Evolutionary conservation across 1,140 invertebrate genomes (phyloP).

Genomic region (Apolygus lucorum): DNA sequence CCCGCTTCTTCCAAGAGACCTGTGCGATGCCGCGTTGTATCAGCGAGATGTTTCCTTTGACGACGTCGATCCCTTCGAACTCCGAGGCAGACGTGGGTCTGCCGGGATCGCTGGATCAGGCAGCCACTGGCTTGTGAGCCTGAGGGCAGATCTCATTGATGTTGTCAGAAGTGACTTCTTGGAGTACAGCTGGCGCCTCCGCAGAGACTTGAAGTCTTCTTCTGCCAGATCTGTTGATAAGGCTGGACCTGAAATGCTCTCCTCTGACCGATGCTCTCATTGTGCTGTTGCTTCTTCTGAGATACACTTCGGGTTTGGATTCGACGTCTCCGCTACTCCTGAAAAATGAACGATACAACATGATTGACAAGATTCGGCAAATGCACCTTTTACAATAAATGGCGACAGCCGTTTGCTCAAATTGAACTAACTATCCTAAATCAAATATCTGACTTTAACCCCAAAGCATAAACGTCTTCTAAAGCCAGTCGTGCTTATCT

Average conservation of each 20-base stretch:
- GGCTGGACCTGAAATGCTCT: constrained; percentile 53
- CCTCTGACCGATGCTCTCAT: constrained; percentile 52
- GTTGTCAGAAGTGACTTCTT: constrained; percentile 5
- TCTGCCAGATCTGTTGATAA: constrained; percentile 42
- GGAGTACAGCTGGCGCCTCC: neutral
- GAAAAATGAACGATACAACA: neutral
- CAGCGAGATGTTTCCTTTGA: constrained; percentile 4
- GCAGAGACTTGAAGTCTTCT: neutral
- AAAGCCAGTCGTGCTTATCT: too few relatives aligned
- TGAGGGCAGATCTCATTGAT: neutral
- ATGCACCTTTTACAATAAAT: too few relatives aligned
- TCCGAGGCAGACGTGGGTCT: neutral
- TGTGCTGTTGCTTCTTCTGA: constrained; percentile 37
- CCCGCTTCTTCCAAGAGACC: neutral
- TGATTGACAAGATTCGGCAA: neutral
- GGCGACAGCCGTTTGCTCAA: too few relatives aligned
- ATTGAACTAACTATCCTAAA: too few relatives aligned
- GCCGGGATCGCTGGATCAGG: neutral
- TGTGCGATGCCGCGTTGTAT: neutral
- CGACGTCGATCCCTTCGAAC: neutral
- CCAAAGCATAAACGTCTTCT: too few relatives aligned
- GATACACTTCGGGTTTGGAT: constrained; percentile 14
- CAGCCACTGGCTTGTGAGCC: neutral
- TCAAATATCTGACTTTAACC: too few relatives aligned
- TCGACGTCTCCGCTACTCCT: constrained; percentile 19